Percentiles rank a stretch among this genome's conserved stretches.
Conservation (phyloP, 1,140 invertebrate species). For the Amyelois transitella region DNA sequence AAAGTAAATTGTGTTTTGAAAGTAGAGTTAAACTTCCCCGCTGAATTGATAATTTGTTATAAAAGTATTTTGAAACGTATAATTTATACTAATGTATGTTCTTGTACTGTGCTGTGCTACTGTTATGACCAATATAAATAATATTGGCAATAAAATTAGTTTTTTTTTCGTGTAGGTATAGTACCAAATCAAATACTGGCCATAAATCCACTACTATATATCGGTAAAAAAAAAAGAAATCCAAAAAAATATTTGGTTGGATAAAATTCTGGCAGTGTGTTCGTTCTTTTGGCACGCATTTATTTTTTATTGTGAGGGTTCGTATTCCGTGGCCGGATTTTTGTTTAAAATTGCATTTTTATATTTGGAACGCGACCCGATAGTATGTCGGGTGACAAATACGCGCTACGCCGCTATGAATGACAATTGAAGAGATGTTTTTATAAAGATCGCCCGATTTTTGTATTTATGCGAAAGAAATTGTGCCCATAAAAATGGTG, state of each 20-base stretch:
- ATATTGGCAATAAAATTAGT: no score
- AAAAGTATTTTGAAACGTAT: no score
- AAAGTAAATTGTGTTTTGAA: no score
- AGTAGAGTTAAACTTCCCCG: no score
- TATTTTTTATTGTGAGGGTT: slow-evolving; percentile 61
- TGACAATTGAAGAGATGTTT: slow-evolving; percentile 73
- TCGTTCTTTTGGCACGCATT: slow-evolving; percentile 31
- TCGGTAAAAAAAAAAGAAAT: not conserved
- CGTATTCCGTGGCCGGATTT: slow-evolving; percentile 42
- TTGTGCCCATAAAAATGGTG: slow-evolving; percentile 68
- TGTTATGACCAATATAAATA: no score
- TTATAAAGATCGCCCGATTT: slow-evolving; percentile 67
- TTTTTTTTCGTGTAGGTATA: not conserved
- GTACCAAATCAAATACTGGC: not conserved
- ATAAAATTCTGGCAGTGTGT: slow-evolving; percentile 27
- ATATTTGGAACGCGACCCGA: slow-evolving; percentile 67
- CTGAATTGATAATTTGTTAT: no score
- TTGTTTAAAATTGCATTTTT: slow-evolving; percentile 73
- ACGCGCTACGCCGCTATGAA: slow-evolving; percentile 66
- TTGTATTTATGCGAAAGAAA: slow-evolving; percentile 71
- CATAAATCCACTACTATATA: not conserved
- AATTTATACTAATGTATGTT: no score
- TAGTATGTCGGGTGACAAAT: slow-evolving; percentile 67
- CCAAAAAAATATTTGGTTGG: not conserved
- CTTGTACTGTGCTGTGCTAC: no score